These are phyloP conservation scores for Xenops minutus DNA, from an alignment of 2,797 vertebrate species.

Conservation along the genomic window DNA sequence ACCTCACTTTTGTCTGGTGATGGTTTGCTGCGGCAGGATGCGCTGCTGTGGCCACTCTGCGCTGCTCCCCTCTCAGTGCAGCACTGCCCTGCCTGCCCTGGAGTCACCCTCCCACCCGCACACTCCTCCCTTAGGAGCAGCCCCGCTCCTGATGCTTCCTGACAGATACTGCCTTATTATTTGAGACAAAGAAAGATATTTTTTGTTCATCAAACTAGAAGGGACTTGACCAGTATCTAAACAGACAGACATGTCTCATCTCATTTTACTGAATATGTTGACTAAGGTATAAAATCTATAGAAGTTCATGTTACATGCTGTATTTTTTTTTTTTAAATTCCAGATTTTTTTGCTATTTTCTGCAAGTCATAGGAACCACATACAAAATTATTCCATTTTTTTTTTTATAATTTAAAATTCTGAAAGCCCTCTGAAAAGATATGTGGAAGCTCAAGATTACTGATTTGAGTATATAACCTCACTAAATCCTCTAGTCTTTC, in stretches of 20 bases:
- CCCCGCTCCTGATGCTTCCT: neutral
- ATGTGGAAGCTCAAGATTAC: neutral
- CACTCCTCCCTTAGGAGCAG: neutral
- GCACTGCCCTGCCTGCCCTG: too few species aligned
- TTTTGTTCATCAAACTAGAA: neutral
- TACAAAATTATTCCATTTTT: neutral
- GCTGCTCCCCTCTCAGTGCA: neutral
- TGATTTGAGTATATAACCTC: neutral
- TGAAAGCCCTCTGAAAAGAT: neutral
- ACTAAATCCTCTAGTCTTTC: neutral
- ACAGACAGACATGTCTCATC: neutral
- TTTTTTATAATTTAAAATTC: neutral
- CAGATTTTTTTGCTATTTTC: neutral
- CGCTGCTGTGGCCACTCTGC: rapidly evolving
- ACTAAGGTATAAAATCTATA: neutral
- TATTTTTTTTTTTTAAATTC: neutral
- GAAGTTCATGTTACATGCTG: neutral
- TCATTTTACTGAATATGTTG: neutral
- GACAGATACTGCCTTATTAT: neutral
- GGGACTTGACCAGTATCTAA: neutral
- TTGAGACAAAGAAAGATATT: neutral
- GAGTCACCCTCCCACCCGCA: rapidly evolving
- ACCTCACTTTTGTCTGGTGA: rapidly evolving
- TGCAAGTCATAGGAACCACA: neutral
- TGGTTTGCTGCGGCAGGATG: rapidly evolving